These are phyloP conservation scores for Drosophila kikkawai DNA, from an alignment of 1,140 invertebrate species.

Conservation along the genomic window DNA sequence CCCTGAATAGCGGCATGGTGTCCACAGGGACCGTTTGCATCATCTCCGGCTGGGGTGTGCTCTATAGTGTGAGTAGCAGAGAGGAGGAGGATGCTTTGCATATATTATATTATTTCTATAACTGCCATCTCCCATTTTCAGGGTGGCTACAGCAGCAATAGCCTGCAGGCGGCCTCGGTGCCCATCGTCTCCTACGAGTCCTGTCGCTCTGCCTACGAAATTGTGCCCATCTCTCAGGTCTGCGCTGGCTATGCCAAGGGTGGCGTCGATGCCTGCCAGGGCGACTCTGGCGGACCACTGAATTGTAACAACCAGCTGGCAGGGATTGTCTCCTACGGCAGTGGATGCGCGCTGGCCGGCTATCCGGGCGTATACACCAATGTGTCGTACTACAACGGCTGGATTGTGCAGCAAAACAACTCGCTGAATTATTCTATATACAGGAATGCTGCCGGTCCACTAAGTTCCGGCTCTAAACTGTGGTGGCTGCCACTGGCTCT, in stretches of 20 bases:
- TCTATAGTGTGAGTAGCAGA: slow-evolving; percentile 18
- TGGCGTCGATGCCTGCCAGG: slow-evolving; percentile 77
- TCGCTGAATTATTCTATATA: slow-evolving; percentile 61
- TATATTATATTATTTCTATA: neutral
- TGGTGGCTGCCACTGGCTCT: slow-evolving; percentile 6
- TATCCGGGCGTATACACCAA: slow-evolving; percentile 89
- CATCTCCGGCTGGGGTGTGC: slow-evolving; percentile 69
- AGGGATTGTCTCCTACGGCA: slow-evolving; percentile 87
- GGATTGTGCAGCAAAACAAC: slow-evolving; percentile 78
- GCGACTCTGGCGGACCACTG: slow-evolving; percentile 82
- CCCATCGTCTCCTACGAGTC: slow-evolving; percentile 32
- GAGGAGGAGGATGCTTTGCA: neutral
- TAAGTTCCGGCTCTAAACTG: neutral
- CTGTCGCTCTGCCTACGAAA: slow-evolving; percentile 42
- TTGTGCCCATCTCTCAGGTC: slow-evolving; percentile 28
- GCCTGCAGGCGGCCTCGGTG: slow-evolving; percentile 44
- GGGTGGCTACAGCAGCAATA: slow-evolving; percentile 27
- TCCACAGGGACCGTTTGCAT: slow-evolving; percentile 30
- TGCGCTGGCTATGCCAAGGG: slow-evolving; percentile 63
- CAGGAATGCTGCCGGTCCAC: neutral
- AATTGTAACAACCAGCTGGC: slow-evolving; percentile 69
- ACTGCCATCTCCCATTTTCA: neutral
- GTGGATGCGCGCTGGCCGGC: slow-evolving; percentile 86
- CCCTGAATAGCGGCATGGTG: slow-evolving; percentile 11
- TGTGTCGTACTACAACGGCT: slow-evolving; percentile 87